These are phyloP conservation scores for Athene noctua DNA, from an alignment of 2,113 vertebrate species.

Conservation along the genomic window DNA sequence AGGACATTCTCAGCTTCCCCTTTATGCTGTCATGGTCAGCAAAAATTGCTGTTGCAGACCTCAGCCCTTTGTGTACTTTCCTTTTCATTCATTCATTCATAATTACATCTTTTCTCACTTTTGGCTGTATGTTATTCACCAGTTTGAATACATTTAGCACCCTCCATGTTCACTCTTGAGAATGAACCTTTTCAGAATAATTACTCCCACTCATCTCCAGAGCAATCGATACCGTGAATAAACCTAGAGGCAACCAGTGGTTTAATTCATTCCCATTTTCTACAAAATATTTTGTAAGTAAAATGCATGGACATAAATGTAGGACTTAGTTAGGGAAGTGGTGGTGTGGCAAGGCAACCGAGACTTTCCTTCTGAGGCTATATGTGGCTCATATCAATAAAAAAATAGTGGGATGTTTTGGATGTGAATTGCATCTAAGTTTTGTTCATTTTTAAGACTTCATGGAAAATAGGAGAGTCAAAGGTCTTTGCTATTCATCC, in stretches of 20 bases:
- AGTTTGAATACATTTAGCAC: not conserved
- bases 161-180: not conserved
- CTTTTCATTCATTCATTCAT: not conserved
- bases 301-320: not conserved
- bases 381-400: fast-evolving
- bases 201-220: slow-evolving; percentile 16
- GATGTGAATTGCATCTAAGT: not conserved
- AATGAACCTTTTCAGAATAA: slow-evolving; percentile 36
- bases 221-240: slow-evolving; percentile 16
- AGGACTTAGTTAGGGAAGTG: not conserved
- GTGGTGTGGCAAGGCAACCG: not conserved
- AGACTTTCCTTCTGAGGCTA: not conserved
- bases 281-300: not conserved
- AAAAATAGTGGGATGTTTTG: not conserved
- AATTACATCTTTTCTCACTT: not conserved
- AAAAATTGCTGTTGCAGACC: not conserved
- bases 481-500: not conserved
- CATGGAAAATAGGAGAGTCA: not conserved
- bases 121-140: not conserved
- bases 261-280: not conserved
- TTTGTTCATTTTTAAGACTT: not conserved
- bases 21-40: not conserved
- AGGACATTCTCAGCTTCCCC: not conserved
- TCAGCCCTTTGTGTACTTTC: not conserved
- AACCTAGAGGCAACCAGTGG: not conserved